Base-by-base conservation (phyloP, 1,140 invertebrate species). In the Polypedilum pembai region DNA sequence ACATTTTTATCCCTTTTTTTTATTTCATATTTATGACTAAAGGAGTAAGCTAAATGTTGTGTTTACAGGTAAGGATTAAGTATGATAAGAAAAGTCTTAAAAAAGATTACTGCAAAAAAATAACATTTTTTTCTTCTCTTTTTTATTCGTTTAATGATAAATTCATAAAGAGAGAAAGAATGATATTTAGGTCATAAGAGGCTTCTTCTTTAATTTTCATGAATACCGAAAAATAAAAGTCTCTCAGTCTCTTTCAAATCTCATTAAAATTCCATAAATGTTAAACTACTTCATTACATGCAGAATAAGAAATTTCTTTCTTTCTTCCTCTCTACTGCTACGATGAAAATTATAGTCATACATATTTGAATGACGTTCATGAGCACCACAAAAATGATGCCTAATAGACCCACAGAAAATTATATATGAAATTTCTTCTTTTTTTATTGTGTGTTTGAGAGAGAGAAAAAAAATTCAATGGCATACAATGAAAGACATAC, bases 191-290 rank as follows among this genome's bases (percentile, higher is more conserved):
- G 24, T 33, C 24, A 33, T 33, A 33, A 33, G 24, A 33, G 24
- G 24, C 24, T 33, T 33, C 24, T 33, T 33, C 5, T 33, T 33
- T 33, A 33, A 33, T 33, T 33, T 33, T 33, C 24, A 33, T 33
- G 24, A 33, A 33, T 33, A 33, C 24, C 24, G 24, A 33, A 33
- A 33, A n/a, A n/a, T n/a, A n/a, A n/a, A n/a, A n/a, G n/a, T n/a
- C n/a, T n/a, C n/a, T n/a, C n/a, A n/a, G 24, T 33, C 24, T 33
- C n/a, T n/a, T n/a, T 3, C 24, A 8, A 12, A 17, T 56, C 45
- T 56, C 45, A 56, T 56, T 56, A 56, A 56, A 56, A 56, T 56
- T 56, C 45, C 45, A 56, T 56, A 56, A 56, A 56, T 56, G 45
- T 56, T 15, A 56, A 56, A 17, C 45, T 12, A 56, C n/a, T 56